Percentiles rank a stretch among this genome's conserved stretches.
phyloP scores from a whole-genome alignment of 2,113 vertebrate genomes.

The Noturus placidus region DNA sequence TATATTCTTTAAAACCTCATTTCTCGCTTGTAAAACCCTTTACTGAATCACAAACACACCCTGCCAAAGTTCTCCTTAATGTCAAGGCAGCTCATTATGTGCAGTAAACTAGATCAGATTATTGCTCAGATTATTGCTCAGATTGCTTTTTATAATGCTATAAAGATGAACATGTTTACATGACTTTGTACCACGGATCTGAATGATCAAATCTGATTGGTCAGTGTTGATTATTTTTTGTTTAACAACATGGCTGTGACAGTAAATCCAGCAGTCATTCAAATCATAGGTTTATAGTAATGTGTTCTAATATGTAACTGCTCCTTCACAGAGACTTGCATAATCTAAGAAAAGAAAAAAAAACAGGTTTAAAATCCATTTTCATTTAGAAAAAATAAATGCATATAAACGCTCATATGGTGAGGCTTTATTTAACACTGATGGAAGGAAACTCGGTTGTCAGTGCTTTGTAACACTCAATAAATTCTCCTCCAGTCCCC shows the following conservation, averaged over 20 bases:
- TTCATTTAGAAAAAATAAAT: neutral
- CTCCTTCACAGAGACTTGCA: neutral
- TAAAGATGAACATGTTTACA: neutral
- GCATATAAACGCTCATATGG: neutral
- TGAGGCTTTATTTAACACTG: neutral
- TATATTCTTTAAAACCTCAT: conserved; percentile 34
- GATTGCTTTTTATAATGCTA: neutral
- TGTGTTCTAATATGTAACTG: neutral
- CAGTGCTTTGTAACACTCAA: neutral
- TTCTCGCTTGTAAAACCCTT: conserved; percentile 26
- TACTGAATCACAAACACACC: conserved; percentile 13
- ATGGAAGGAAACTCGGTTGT: neutral
- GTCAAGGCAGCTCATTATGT: conserved; percentile 25
- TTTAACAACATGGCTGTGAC: neutral
- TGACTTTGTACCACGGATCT: neutral
- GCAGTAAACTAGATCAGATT: neutral
- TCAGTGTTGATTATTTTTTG: neutral
- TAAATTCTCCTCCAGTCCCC: neutral
- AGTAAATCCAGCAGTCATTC: neutral
- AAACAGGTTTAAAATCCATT: neutral
- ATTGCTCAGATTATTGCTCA: neutral
- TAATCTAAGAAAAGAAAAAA: neutral
- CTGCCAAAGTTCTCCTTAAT: conserved; percentile 31
- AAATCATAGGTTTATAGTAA: neutral
- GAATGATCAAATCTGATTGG: neutral